Evolutionary conservation across 2,797 vertebrate species (phyloP), one percentile per base, ranked within the genome.

Genomic region (Anableps anableps): DNA sequence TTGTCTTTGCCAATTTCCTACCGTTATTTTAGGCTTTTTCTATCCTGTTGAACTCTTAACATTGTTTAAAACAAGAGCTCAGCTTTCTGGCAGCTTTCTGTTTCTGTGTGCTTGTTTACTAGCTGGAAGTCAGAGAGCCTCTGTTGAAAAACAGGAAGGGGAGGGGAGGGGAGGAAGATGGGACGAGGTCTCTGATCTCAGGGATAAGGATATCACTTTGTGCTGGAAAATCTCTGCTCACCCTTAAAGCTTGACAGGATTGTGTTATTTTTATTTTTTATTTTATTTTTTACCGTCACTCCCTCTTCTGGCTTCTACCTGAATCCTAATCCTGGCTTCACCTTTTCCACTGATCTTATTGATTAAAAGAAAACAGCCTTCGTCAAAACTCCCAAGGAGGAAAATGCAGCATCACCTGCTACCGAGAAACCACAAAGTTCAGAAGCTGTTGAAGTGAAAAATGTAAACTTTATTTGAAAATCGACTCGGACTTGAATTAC

Each of bases 181-280:
- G 1, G 73, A 31, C 80, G 77, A 55, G 77, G 88, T 87, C 85
- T 81, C 60, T 85, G 84, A 88, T 89, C 88, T 80, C 2, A 51
- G 74, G 76, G 84, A 89, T 88, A 80, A 85, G 85, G 86, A 86
- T 51, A 29, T 38, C 84, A 86, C 85, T 91, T 83, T 88, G 83
- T 83, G 75, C 78, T 16, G 1, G 82, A 85, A 91, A 83, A 88
- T 86, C 88, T 91, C 83, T 77, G 74, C 79, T 88, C 76, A 16
- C 72, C 80, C 82, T 85, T 48, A 74, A 48, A 83, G 83, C 90
- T 81, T 1, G 16, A 31, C 79, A 85, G 83, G 83, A 84, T 86
- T 77, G 19, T 80, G 23, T 82, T 85, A n/a, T n/a, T n/a, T n/a
- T n/a, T n/a, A n/a, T n/a, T n/a, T n/a, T n/a, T n/a, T n/a, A n/a